A percentile compares a stretch with the other conserved stretches of the same genome.
phyloP scores from a whole-genome alignment of 2,888 invertebrate species.

The Selenia dentaria region DNA sequence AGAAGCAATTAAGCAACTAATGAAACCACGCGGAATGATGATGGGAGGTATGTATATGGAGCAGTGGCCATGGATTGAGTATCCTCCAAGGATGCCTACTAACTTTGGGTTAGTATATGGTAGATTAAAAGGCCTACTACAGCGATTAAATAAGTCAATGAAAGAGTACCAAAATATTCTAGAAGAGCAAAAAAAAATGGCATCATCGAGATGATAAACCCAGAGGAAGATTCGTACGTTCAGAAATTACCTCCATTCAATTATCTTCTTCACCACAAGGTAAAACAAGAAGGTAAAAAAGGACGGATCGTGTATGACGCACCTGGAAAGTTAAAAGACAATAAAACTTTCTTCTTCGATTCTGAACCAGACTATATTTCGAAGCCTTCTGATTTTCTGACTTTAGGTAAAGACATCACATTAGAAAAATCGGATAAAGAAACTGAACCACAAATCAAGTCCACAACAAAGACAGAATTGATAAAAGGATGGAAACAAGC shows the following conservation, averaged over 20 bases:
- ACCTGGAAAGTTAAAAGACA: conserved; percentile 20
- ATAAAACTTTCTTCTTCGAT: conserved; percentile 19
- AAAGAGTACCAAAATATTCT: not conserved
- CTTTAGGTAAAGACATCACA: not conserved
- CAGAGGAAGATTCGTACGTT: not conserved
- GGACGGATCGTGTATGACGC: conserved; percentile 34
- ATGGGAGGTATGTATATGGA: conserved; percentile 23
- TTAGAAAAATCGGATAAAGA: not conserved
- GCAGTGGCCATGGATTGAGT: conserved; percentile 29
- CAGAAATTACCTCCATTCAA: conserved; percentile 8
- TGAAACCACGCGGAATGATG: conserved; percentile 7
- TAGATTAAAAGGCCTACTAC: conserved; percentile 15
- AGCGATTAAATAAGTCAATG: conserved; percentile 8
- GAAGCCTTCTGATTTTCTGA: not conserved
- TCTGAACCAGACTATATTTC: not conserved
- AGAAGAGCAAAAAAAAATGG: not conserved
- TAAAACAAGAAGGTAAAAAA: conserved; percentile 5
- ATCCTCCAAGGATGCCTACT: conserved; percentile 20
- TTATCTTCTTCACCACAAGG: conserved; percentile 28
- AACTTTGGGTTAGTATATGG: conserved; percentile 29
- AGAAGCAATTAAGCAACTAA: conserved; percentile 28
- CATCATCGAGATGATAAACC: not conserved
- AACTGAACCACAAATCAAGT: not conserved
- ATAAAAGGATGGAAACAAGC: not conserved
- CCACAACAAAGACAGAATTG: not conserved